phyloP scores from a whole-genome alignment of 2,797 vertebrate genomes.

The Loris lydekkerianus region DNA sequence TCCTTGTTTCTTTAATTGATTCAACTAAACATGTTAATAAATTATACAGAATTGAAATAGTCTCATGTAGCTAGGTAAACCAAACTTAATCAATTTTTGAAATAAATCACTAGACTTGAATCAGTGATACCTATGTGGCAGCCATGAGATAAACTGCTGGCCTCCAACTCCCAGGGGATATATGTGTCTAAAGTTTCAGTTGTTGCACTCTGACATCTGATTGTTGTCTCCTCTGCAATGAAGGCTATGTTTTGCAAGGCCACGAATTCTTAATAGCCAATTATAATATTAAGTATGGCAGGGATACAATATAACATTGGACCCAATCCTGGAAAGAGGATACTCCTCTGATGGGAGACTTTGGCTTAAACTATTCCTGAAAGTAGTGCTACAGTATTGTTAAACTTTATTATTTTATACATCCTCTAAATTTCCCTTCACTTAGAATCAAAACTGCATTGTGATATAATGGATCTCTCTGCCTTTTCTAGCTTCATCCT shows the following conservation, averaged over 20 bases:
- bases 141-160: not conserved
- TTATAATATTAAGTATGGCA: not conserved
- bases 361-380: not conserved
- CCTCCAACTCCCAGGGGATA: not conserved
- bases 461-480: not conserved
- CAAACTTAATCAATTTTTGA: not conserved
- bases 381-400: not conserved
- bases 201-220: not conserved
- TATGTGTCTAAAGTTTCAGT: not conserved
- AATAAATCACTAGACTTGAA: not conserved
- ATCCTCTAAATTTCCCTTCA: not conserved
- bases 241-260: not conserved
- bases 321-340: not conserved
- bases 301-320: not conserved
- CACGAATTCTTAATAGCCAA: not conserved
- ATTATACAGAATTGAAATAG: not conserved
- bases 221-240: not conserved
- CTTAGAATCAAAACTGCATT: not conserved
- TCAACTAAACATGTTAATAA: conserved; percentile 11
- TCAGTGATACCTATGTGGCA: not conserved
- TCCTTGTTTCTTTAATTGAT: not conserved
- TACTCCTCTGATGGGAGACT: not conserved
- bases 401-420: not conserved
- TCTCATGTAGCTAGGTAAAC: not conserved
- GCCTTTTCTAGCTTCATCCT: not conserved